Base-by-base conservation (phyloP, 92 coral and sea anemone genomes). In the Meandrina meandrites region DNA sequence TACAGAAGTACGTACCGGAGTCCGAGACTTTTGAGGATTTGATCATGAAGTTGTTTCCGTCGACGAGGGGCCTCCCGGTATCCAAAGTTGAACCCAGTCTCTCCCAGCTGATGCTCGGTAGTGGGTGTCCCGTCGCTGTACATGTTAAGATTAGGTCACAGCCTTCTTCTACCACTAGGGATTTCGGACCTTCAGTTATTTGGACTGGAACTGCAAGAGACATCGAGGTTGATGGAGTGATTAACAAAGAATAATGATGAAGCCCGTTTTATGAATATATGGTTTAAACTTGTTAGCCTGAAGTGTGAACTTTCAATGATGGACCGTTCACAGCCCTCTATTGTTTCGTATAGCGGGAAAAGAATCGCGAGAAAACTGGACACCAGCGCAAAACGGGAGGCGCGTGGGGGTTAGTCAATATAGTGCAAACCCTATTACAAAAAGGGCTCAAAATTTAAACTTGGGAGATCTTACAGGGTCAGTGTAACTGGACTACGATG, bases 41-140 rank as follows among this genome's bases (percentile, higher is more conserved):
- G 35, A 88, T 27, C 67, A 87, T 83, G 56, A 88, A 79, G 36
- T 50, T 67, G 3, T 67, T 81, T 17, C 78, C 71, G 11, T 76
- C 30, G 21, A 88, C 69, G 8, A 66, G 42, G 16, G 75, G 56
- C 22, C 84, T 35, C 40, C 47, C 76, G 21, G 84, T 60, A 67
- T 82, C 88, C 51, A 88, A 71, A 19, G 70, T 76, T 22, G 78
- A 72, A 24, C 87, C 80, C 40, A 83, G 81, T 83, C 51, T 84
- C 27, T 53, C 70, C 91, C 91, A 88, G 75, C 83, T 83, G 4
- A 88, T 36, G 5, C 54, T 56, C 50, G 91, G 91, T 35, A 48
- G 48, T 9, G 91, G 91, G 42, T 82, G 60, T 35, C 91, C 91
- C 22, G 79, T 57, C 57, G 91, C 91, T 22, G 27, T 53, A 66